Percentiles rank a stretch among this genome's conserved stretches.
Evolutionary conservation across 2,888 invertebrate genomes (phyloP).

Genomic region (Machimus atricapillus): DNA sequence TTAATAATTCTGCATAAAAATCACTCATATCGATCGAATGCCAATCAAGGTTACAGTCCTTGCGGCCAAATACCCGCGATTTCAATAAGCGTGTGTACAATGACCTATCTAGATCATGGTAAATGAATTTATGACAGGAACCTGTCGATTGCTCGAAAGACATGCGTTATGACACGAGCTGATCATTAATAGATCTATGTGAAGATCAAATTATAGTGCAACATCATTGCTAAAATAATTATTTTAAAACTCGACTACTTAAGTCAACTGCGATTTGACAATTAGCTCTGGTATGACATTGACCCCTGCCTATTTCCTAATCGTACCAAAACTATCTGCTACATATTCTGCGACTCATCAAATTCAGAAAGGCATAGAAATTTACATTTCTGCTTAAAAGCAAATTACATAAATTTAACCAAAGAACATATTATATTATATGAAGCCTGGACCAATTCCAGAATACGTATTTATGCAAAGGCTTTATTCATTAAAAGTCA

Average conservation of each 20-base stretch:
- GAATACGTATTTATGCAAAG: not conserved
- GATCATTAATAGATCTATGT: not conserved
- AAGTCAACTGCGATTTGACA: not conserved
- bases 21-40: not conserved
- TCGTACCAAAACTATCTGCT: not conserved
- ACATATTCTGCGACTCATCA: not conserved
- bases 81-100: not conserved
- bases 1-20: not conserved
- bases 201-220: not conserved
- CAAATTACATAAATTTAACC: not conserved
- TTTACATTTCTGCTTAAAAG: not conserved
- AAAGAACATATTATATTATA: no score
- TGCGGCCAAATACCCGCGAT: not conserved
- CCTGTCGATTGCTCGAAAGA: not conserved
- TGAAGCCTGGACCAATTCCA: not conserved
- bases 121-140: not conserved
- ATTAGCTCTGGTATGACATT: not conserved
- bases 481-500: not conserved
- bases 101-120: not conserved
- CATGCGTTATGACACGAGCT: not conserved
- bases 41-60: not conserved
- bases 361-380: not conserved
- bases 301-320: not conserved
- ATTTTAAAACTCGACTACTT: not conserved
- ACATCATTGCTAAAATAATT: not conserved